These are phyloP conservation scores for Muscicapa comitata DNA, from an alignment of 2,797 vertebrate species.

Conservation along the genomic window DNA sequence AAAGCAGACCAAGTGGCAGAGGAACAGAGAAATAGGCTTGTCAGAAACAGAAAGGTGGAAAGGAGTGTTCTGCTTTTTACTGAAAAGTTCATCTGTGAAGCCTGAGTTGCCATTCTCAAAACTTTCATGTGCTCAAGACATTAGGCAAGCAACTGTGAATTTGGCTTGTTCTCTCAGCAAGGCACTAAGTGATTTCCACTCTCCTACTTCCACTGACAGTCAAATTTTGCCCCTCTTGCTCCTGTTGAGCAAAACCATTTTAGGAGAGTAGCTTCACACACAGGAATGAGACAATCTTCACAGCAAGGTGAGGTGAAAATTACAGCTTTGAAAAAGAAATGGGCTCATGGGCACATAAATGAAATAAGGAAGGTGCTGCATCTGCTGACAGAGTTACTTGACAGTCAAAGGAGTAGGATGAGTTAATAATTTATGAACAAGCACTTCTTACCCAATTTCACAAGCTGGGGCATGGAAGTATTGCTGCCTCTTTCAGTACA, in stretches of 20 bases:
- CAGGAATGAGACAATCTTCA: neutral
- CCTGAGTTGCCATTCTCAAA: neutral
- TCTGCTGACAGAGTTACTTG: neutral
- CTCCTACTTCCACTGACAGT: neutral
- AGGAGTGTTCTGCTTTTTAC: neutral
- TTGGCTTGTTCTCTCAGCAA: neutral
- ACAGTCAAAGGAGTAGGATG: neutral
- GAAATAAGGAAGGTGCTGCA: neutral
- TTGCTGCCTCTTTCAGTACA: conserved; percentile 91
- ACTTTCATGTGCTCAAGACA: neutral
- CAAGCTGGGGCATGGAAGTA: conserved; percentile 83
- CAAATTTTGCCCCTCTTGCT: neutral
- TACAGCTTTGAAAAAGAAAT: neutral
- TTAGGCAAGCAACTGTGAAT: neutral
- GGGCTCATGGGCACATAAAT: neutral
- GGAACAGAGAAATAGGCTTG: neutral
- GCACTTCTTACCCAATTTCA: conserved; percentile 86
- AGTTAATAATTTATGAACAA: neutral
- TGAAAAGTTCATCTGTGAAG: neutral
- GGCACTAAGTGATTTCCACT: neutral
- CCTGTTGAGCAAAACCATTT: neutral
- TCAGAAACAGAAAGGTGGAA: neutral
- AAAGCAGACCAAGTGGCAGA: neutral
- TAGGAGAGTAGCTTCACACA: neutral
- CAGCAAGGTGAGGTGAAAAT: neutral